Conservation (phyloP, 2,113 vertebrate genomes). For the Paralichthys olivaceus region DNA sequence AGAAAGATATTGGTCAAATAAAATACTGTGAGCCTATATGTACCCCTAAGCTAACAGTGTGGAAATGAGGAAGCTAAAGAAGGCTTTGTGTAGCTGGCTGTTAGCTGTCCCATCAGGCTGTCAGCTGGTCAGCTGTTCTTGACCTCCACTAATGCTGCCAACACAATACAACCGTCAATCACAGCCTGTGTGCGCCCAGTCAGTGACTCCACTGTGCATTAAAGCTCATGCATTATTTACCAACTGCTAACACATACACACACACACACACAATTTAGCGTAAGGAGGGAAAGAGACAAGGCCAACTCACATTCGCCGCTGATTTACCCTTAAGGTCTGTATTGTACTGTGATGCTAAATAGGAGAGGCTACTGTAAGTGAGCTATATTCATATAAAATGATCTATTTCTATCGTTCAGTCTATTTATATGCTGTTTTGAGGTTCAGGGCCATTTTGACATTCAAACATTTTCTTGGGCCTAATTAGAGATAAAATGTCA, state of each 20-base stretch:
- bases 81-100: slow-evolving; percentile 1
- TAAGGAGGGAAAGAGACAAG: too few relatives aligned
- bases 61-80: background rate
- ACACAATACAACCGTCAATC: slow-evolving; percentile 51
- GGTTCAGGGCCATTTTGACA: too few relatives aligned
- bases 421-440: too few relatives aligned
- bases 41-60: background rate
- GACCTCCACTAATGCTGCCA: slow-evolving; percentile 15
- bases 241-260: background rate
- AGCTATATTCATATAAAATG: too few relatives aligned
- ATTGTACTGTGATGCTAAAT: too few relatives aligned
- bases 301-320: too few relatives aligned
- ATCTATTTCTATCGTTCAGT: too few relatives aligned
- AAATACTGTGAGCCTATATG: too few relatives aligned
- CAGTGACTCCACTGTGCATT: background rate
- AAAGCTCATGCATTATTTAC: background rate
- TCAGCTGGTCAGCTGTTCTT: slow-evolving; percentile 52
- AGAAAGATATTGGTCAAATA: background rate
- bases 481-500: too few relatives aligned
- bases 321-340: too few relatives aligned
- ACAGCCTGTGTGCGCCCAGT: slow-evolving; percentile 18
- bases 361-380: too few relatives aligned
- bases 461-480: too few relatives aligned
- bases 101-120: slow-evolving; percentile 41
- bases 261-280: background rate